A percentile compares a stretch with the other conserved stretches of the same genome.
phyloP scores from a whole-genome alignment of 2,888 invertebrate genomes.

The Orthonevra nobilis region DNA sequence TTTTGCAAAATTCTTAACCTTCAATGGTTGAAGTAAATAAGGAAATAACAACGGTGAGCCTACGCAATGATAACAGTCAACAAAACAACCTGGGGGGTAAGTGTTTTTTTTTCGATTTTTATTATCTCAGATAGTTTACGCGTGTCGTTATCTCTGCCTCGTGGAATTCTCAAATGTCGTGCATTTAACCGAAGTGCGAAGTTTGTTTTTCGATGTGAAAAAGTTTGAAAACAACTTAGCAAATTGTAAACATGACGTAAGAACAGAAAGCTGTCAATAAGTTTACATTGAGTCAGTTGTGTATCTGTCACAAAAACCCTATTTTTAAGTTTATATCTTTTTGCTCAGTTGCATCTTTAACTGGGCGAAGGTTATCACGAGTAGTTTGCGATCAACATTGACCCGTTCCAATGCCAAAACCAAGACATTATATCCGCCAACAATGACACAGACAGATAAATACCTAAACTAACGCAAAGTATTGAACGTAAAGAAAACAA shows the following conservation, averaged over 20 bases:
- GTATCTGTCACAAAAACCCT: no score
- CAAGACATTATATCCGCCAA: slow-evolving; percentile 9
- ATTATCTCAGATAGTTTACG: background rate
- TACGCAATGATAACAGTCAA: slow-evolving; percentile 5
- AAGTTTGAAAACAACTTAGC: background rate
- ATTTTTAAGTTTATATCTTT: background rate
- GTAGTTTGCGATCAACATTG: slow-evolving; percentile 25
- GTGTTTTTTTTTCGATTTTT: background rate
- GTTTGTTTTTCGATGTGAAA: background rate
- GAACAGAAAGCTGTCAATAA: no score
- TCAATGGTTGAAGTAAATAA: slow-evolving; percentile 4
- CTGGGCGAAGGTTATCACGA: slow-evolving; percentile 32
- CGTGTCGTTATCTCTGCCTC: slow-evolving; percentile 1
- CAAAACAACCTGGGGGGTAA: background rate
- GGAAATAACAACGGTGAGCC: background rate
- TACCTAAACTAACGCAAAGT: background rate
- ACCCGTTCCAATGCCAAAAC: slow-evolving; percentile 20
- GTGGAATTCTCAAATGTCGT: background rate
- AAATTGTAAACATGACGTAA: no score
- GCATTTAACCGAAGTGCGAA: background rate
- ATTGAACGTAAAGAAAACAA: slow-evolving; percentile 1
- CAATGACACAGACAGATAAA: background rate
- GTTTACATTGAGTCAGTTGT: no score
- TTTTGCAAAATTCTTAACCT: no score
- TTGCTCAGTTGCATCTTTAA: background rate